A percentile compares a stretch with the other conserved stretches of the same genome.
These are phyloP conservation scores for Acanthosepion lycidas DNA, from an alignment of 2,888 invertebrate genomes.

Conservation along the genomic window DNA sequence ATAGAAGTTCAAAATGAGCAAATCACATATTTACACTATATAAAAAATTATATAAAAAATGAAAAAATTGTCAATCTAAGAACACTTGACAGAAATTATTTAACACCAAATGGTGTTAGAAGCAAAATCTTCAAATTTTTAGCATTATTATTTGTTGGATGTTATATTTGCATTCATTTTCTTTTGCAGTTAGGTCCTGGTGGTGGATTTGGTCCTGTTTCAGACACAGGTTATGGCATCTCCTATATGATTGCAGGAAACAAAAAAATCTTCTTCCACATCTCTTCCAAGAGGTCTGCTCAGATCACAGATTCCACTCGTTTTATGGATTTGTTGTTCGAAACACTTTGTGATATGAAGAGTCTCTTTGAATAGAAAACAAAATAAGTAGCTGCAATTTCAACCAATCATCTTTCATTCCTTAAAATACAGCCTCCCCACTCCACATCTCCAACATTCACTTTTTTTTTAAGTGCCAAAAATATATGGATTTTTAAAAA, in stretches of 20 bases:
- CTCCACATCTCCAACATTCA: background rate
- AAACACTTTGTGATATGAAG: conserved; percentile 74
- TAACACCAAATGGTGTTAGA: too few relatives aligned
- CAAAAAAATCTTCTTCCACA: conserved; percentile 76
- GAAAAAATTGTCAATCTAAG: too few relatives aligned
- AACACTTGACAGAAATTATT: too few relatives aligned
- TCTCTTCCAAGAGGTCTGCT: conserved; percentile 75
- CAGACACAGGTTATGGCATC: conserved; percentile 77
- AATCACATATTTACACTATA: too few relatives aligned
- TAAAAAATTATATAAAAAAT: too few relatives aligned
- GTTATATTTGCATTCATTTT: background rate
- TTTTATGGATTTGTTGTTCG: conserved; percentile 74
- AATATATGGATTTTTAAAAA: background rate
- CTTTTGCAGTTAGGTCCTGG: conserved; percentile 75
- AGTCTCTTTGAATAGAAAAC: conserved; percentile 66
- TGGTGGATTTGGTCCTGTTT: conserved; percentile 77
- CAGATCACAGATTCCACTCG: conserved; percentile 72
- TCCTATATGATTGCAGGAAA: conserved; percentile 77
- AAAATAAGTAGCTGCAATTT: background rate
- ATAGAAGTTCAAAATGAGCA: too few relatives aligned
- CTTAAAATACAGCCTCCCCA: background rate
- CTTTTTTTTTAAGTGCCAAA: background rate
- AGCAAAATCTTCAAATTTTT: too few relatives aligned
- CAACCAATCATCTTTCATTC: background rate
- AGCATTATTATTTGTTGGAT: background rate